Evolutionary conservation across 2,888 invertebrate genomes (phyloP), one percentile per base, ranked within the genome.

Genomic region (Auanema sp.): DNA sequence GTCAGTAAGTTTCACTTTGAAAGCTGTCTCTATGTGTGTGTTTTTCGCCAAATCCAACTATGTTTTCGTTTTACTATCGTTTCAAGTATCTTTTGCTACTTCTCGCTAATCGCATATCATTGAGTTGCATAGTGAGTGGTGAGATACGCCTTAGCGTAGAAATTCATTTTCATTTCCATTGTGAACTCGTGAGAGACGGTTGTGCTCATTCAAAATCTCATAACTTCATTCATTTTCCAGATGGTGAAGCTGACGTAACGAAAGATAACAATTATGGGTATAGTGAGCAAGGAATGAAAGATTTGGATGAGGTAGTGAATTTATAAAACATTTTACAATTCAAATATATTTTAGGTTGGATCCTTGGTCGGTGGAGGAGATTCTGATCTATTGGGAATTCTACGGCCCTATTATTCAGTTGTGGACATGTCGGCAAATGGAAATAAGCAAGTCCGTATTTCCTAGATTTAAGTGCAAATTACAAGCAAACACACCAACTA

Each of bases 361-460:
- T 68, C 68, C 21, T 68, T 79, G 14, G 78, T 78, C 49, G 79
- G 79, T 21, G 76, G 76, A 23, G 78, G 73, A 25, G 76, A 76
- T 55, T 73, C 79, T 1, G 79, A 78, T 47, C 67, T 75, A 47
- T 67, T 75, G 42, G 68, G 70, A 24, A 71, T 79, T 49, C 72
- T 79, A 1, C 65, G 79, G n/a, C 79, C 79, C 10, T 79, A 76
- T 62, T 79, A 79, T 57, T 77, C 78, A 14, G 77, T 79, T 73
- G 73, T 77, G 3, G 79, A 79, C 53, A 79, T 79, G 79, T 67
- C 72, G 16, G 78, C 79, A n/a, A 77, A 78, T 61, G 79, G 79
- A 54, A 79, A 79, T 58, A 76, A 77, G 64, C 76, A 74, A 65
- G 74, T 71, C 14, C 42, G 21, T 21, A 16, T n/a, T 24, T 16